These are phyloP conservation scores for Tenebrosternarchus preto DNA, from an alignment of 2,113 vertebrate genomes.

Conservation along the genomic window DNA sequence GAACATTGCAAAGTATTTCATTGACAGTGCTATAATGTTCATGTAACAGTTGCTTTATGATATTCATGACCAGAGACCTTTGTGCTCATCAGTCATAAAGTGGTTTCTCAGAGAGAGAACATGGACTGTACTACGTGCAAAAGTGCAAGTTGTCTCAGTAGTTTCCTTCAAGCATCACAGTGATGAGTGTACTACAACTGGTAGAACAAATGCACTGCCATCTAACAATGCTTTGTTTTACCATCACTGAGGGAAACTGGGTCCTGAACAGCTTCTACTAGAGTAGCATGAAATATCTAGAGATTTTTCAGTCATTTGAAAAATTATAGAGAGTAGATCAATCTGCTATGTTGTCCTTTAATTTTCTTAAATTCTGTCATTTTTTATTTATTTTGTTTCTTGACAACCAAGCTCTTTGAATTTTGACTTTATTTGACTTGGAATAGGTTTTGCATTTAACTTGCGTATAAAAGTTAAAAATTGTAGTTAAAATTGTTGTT, in stretches of 20 bases:
- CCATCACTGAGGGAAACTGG: not conserved
- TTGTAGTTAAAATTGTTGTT: not conserved
- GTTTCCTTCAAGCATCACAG: not conserved
- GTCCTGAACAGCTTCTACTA: not conserved
- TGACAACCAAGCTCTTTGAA: not conserved
- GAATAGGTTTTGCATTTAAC: not conserved
- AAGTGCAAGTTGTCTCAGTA: not conserved
- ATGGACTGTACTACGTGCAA: not conserved
- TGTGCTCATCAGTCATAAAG: not conserved
- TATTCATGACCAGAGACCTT: not conserved
- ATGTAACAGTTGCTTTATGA: conserved; percentile 8
- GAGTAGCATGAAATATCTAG: not conserved
- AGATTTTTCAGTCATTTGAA: too few species aligned
- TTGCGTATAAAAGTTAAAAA: not conserved
- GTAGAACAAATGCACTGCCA: not conserved
- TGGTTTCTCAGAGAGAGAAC: not conserved
- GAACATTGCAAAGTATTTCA: not conserved
- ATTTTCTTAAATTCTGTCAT: not conserved
- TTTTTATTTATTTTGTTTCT: not conserved
- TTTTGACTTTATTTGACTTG: not conserved
- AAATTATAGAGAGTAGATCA: not conserved
- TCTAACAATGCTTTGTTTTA: not conserved
- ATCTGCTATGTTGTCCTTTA: not conserved
- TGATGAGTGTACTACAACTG: not conserved
- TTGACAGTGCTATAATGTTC: not conserved